These are phyloP conservation scores for Halcyon badia DNA, from an alignment of 2,797 vertebrate genomes.

Conservation along the genomic window DNA sequence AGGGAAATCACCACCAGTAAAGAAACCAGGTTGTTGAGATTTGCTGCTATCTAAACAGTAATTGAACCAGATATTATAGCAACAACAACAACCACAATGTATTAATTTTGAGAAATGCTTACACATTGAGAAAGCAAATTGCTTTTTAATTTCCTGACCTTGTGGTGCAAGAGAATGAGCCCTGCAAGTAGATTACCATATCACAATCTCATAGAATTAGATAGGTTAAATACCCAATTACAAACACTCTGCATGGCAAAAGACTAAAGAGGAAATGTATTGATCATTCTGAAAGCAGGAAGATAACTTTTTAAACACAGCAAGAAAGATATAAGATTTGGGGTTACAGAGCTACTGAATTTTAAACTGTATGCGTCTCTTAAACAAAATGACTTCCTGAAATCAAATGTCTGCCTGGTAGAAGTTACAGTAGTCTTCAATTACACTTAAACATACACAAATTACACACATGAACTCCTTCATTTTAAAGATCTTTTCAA, in stretches of 20 bases:
- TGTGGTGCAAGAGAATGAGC: conserved; percentile 19
- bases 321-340: neutral
- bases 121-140: neutral
- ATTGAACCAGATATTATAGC: conserved; percentile 17
- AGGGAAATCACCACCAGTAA: neutral
- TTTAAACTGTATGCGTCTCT: neutral
- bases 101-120: conserved; percentile 37
- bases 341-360: neutral
- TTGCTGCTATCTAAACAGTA: conserved; percentile 9
- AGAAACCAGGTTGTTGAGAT: conserved; percentile 31
- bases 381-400: neutral
- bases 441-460: neutral
- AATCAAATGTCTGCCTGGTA: neutral
- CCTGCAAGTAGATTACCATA: conserved; percentile 32
- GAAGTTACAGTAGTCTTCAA: neutral
- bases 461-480: no score
- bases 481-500: neutral
- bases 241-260: neutral
- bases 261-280: neutral
- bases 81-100: neutral
- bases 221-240: conserved; percentile 60
- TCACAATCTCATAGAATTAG: conserved; percentile 38
- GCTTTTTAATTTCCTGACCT: conserved; percentile 59
- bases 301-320: neutral
- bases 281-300: neutral